Percentiles rank a stretch among this genome's conserved stretches.
These are phyloP conservation scores for Hyalella azteca DNA, from an alignment of 2,888 invertebrate genomes.

Conservation along the genomic window DNA sequence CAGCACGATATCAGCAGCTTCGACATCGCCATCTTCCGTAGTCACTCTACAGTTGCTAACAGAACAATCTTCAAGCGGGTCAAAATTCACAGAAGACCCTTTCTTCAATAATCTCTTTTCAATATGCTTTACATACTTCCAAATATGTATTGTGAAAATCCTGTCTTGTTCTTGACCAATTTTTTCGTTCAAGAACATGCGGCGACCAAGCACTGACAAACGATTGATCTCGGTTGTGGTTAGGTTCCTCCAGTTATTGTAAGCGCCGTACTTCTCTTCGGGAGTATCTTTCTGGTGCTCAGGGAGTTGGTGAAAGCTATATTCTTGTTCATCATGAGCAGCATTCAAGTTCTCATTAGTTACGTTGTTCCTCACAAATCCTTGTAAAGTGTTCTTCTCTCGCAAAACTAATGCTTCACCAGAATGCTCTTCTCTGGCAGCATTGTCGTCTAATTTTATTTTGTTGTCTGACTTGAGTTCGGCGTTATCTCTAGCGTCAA, in stretches of 20 bases:
- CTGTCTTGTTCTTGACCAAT: constrained; percentile 55
- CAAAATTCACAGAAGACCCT: constrained; percentile 64
- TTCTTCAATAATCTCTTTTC: constrained; percentile 68
- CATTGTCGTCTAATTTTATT: not conserved
- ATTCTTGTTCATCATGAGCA: not conserved
- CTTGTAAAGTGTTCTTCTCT: not conserved
- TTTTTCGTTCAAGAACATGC: constrained; percentile 46
- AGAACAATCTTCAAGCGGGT: constrained; percentile 70
- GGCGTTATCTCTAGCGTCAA: not conserved
- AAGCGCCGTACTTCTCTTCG: not conserved
- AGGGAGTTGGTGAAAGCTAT: constrained; percentile 10
- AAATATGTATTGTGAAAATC: constrained; percentile 68
- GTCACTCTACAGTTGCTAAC: constrained; percentile 71
- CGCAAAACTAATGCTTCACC: not conserved
- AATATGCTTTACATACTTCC: constrained; percentile 69
- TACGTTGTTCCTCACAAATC: not conserved
- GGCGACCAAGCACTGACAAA: constrained; percentile 48
- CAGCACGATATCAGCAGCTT: constrained; percentile 71
- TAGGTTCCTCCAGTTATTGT: constrained; percentile 49
- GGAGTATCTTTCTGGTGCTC: not conserved
- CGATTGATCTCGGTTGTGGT: constrained; percentile 30
- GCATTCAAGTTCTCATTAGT: no score
- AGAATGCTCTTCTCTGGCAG: not conserved
- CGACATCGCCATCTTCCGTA: constrained; percentile 66
- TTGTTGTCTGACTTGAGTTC: not conserved